Conservation (phyloP, 2,888 invertebrate genomes). For the Catocala sponsa region DNA sequence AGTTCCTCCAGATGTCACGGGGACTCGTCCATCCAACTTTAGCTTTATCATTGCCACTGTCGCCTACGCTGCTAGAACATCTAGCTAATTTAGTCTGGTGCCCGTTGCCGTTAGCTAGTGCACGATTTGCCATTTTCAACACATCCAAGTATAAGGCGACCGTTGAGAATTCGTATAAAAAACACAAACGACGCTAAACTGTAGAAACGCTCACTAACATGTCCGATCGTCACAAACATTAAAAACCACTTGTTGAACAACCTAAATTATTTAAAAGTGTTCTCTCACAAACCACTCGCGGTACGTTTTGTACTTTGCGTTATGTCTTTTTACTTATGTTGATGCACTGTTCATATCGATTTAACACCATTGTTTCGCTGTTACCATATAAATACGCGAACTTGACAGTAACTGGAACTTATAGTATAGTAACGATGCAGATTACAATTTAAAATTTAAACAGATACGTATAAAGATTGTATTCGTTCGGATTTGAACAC, state of each 20-base stretch:
- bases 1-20: constrained; percentile 84
- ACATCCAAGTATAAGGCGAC: constrained; percentile 55
- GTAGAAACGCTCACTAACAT: constrained; percentile 51
- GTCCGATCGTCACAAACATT: constrained; percentile 60
- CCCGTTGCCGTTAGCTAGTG: constrained; percentile 66
- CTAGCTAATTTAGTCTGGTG: constrained; percentile 76
- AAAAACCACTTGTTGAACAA: constrained; percentile 58
- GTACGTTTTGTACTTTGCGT: constrained; percentile 24
- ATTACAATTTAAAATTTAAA: constrained; percentile 17
- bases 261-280: constrained; percentile 24
- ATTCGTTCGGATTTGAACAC: constrained; percentile 58
- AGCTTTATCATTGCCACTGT: constrained; percentile 75
- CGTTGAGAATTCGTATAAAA: constrained; percentile 28
- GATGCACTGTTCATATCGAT: constrained; percentile 55
- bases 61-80: constrained; percentile 81
- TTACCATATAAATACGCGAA: constrained; percentile 36
- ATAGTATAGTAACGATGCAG: constrained; percentile 18
- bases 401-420: constrained; percentile 15
- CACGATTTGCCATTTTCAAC: constrained; percentile 77
- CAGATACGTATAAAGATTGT: constrained; percentile 24
- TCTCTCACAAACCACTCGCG: constrained; percentile 33
- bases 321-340: constrained; percentile 49
- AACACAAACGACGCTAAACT: constrained; percentile 47
- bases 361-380: constrained; percentile 49
- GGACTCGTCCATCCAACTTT: constrained; percentile 85